Base-by-base conservation (phyloP, 2,888 invertebrate species). In the Callinectes sapidus region DNA sequence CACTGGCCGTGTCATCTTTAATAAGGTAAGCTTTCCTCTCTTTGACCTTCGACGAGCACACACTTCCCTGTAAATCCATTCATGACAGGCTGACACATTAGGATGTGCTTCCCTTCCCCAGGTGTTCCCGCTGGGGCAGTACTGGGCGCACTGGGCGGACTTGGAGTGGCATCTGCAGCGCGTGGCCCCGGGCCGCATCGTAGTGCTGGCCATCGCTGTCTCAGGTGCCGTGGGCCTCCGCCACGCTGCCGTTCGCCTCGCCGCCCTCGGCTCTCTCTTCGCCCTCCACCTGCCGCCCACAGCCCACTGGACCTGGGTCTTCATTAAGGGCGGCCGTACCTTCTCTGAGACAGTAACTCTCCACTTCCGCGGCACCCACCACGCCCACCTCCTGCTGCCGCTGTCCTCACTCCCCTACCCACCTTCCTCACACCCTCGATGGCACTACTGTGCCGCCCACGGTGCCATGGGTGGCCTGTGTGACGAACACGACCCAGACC, bases 301-400 rank as follows among this genome's bases (percentile, higher is more conserved):
- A 5, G 88, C 94, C 14, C 92, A 91, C 77, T 94, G 94, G 94
- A 92, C 93, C 8, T 94, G 94, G 94, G 89, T 92, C 66, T 94
- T 94, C 77, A 61, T 94, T 55, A 94, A 93, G 48, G 94, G 94
- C 16, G 94, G 94, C 81, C 91, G 91, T 1, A 94, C 94, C 23
- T 55, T 94, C 66, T 90, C 92, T 0, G 94, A 94, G 89, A 91
- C 92, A 42, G 90, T 87, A 10, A 88, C 89, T n/a, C 77, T 87
- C 66, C 90, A 61, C 39, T 54, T 54, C 71, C 48, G 61, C 23
- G 92, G 87, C 71, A 71, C 86, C 6, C 91, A 89, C 54, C 91
- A 93, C 39, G 91, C 90, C 23, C 89, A 92, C 85, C 48, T 71
- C 54, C 13, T 92, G 42, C 66, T 91, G 61, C 91, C 91, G 5